phyloP scores from a whole-genome alignment of 2,888 invertebrate species.

The Drosophila formosana region DNA sequence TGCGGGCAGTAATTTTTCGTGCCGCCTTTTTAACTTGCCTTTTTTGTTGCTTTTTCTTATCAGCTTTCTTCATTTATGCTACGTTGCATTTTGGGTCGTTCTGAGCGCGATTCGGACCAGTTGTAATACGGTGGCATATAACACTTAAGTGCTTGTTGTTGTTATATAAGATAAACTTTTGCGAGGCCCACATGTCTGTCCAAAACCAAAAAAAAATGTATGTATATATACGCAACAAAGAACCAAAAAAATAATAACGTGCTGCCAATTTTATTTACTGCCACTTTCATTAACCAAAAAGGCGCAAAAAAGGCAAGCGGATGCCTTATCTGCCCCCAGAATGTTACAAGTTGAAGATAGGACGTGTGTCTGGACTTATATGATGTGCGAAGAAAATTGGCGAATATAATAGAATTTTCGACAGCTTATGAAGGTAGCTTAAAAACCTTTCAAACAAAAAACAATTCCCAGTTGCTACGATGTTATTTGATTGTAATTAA shows the following conservation, averaged over 20 bases:
- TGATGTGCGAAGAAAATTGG: background rate
- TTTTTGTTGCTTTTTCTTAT: conserved; percentile 60
- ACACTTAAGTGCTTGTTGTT: conserved; percentile 81
- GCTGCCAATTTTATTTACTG: conserved; percentile 79
- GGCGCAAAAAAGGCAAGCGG: conserved; percentile 21
- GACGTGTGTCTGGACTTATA: conserved; percentile 8
- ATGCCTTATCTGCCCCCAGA: conserved; percentile 49
- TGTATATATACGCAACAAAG: conserved; percentile 20
- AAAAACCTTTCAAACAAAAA: background rate
- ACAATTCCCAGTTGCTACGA: background rate
- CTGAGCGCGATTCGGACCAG: conserved; percentile 40
- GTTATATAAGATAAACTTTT: conserved; percentile 77
- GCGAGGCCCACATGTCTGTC: conserved; percentile 65
- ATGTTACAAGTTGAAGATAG: conserved; percentile 31
- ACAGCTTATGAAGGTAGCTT: background rate
- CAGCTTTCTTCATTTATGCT: conserved; percentile 80
- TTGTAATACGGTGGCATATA: conserved; percentile 80
- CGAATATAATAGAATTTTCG: background rate
- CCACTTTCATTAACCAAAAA: conserved; percentile 72
- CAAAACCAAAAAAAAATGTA: conserved; percentile 14
- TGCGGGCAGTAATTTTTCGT: conserved; percentile 71
- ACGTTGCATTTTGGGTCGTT: conserved; percentile 65
- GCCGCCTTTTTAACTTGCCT: conserved; percentile 45
- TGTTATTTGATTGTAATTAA: too few relatives aligned
- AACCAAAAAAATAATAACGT: conserved; percentile 61